Evolutionary conservation across 2,797 vertebrate species (phyloP), one percentile per base, ranked within the genome.

Genomic region (Pelodytes ibericus): DNA sequence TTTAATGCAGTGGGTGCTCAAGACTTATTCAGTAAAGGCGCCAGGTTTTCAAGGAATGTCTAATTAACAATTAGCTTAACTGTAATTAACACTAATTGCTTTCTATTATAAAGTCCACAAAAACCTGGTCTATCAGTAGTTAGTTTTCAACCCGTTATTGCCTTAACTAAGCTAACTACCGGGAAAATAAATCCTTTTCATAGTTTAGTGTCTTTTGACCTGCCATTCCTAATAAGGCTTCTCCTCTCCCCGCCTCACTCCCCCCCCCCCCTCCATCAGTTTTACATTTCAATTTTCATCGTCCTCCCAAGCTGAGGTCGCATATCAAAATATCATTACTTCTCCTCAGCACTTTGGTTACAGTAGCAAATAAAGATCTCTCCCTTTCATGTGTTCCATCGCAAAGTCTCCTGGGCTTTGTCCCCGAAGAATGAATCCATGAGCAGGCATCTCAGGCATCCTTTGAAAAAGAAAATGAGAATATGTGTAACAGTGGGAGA

Each of bases 251-350:
- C 7, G 3, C 49, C 4, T 51, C 56, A 72, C 53, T 33, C n/a
- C 49, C 60, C 49, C 18, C 26, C 30, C 51, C 53, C 27, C 30
- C 57, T 31, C 64, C 61, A 66, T 59, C 53, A 71, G 41, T 59
- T 63, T 72, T 53, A 72, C 68, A 77, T 77, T 77, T 77, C 68
- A 77, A 71, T 71, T 77, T 71, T 77, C 67, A 71, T 33, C 33
- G 39, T 71, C 67, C 59, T 41, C 20, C 59, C 59, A 0, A 0
- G 20, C 69, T 25, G 11, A 62, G 47, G 57, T 57, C 20, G 0
- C n/a, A 39, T 0, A 58, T 60, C 39, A 61, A 69, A 70, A 56
- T 20, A 36, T 69, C 60, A 22, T 10, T 3, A 13, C 59, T 2
- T n/a, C 75, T 49, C 22, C 39, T 20, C 67, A 66, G 31, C 5